Percentiles rank a stretch among this genome's conserved stretches.
Evolutionary conservation across 2,888 invertebrate species (phyloP).

Genomic region (Eupithecia pulchellata): DNA sequence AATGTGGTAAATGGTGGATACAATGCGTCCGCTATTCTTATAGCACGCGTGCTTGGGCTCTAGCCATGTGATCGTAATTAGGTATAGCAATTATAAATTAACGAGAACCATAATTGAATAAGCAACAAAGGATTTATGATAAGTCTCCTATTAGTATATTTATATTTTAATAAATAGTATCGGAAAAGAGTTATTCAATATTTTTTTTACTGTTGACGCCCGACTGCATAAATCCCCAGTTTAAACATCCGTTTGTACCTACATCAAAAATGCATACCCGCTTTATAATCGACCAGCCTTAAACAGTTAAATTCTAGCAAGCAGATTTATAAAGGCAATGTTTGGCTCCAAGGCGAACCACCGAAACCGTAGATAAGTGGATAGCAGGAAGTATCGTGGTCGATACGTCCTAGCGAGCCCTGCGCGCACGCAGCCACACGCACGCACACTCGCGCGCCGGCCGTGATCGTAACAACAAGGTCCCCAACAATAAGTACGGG

Average conservation of each 20-base stretch:
- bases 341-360: slow-evolving; percentile 68
- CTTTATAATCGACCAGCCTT: slow-evolving; percentile 4
- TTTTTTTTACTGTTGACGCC: too few relatives aligned
- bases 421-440: slow-evolving; percentile 50
- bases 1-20: not conserved
- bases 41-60: not conserved
- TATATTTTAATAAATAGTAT: not conserved
- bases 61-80: not conserved
- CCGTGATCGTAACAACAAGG: slow-evolving; percentile 83
- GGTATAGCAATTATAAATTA: not conserved
- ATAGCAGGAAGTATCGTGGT: slow-evolving; percentile 76
- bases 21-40: not conserved
- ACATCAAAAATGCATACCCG: not conserved
- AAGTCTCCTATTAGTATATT: not conserved
- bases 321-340: slow-evolving; percentile 48
- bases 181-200: not conserved
- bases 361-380: slow-evolving; percentile 66
- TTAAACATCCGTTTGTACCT: not conserved
- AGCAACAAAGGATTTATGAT: not conserved
- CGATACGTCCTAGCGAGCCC: slow-evolving; percentile 76
- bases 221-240: not conserved
- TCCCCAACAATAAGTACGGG: slow-evolving; percentile 65
- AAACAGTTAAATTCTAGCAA: slow-evolving; percentile 18
- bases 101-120: not conserved
- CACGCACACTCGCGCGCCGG: slow-evolving; percentile 47